A percentile compares a stretch with the other conserved stretches of the same genome.
These are phyloP conservation scores for Andrena haemorrhoa DNA, from an alignment of 2,888 invertebrate genomes.

Conservation along the genomic window DNA sequence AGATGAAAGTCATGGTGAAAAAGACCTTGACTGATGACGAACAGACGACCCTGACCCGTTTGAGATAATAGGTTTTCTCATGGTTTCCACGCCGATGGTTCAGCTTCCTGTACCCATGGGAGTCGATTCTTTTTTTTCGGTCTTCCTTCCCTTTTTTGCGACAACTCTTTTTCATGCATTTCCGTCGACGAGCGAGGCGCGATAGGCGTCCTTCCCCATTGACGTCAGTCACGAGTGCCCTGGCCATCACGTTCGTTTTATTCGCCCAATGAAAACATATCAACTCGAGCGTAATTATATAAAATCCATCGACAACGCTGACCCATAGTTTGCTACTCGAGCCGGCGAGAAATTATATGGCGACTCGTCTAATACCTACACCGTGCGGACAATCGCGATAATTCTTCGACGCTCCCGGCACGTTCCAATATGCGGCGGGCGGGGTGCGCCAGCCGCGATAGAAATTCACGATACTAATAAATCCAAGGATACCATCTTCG, in stretches of 20 bases:
- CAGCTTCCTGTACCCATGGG: slow-evolving; percentile 30
- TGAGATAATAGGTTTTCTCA: slow-evolving; percentile 37
- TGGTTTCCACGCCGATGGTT: slow-evolving; percentile 32
- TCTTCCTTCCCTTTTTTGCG: slow-evolving; percentile 12
- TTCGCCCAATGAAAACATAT: slow-evolving; percentile 29
- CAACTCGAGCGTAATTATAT: slow-evolving; percentile 24
- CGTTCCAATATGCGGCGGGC: neutral
- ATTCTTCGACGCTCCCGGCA: neutral
- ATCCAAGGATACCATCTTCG: no score
- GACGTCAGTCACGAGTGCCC: slow-evolving; percentile 48
- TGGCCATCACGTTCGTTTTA: slow-evolving; percentile 24
- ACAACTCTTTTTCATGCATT: slow-evolving; percentile 36
- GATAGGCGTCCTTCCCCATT: slow-evolving; percentile 24
- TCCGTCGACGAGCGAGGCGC: neutral
- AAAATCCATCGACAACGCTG: slow-evolving; percentile 21
- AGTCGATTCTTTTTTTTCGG: neutral
- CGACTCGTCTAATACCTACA: neutral
- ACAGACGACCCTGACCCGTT: slow-evolving; percentile 31
- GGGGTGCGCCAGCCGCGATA: no score
- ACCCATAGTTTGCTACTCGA: slow-evolving; percentile 15
- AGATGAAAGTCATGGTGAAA: neutral
- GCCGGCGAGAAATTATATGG: neutral
- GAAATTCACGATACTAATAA: neutral
- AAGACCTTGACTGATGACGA: slow-evolving; percentile 35
- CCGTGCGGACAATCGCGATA: neutral